These are phyloP conservation scores for Drosophila repletoides DNA, from an alignment of 1,140 invertebrate genomes.

Conservation along the genomic window DNA sequence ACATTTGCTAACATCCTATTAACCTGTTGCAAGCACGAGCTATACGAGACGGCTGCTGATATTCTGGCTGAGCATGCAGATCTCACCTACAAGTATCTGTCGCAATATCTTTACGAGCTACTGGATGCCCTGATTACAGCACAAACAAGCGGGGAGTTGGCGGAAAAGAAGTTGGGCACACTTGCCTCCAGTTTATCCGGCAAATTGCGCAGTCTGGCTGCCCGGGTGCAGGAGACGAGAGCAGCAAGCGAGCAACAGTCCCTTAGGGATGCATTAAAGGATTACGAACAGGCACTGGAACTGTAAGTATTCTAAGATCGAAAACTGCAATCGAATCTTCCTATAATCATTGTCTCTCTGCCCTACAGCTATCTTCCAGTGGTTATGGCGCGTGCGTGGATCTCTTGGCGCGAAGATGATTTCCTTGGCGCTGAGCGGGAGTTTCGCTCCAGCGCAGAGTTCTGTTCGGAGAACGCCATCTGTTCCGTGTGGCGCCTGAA, in stretches of 20 bases:
- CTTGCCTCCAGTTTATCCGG: constrained; percentile 96
- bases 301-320: constrained; percentile 77
- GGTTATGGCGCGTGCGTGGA: constrained; percentile 99
- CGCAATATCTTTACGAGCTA: constrained; percentile 95
- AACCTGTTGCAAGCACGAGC: constrained; percentile 98
- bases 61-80: constrained; percentile 98
- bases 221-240: constrained; percentile 95
- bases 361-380: constrained; percentile 91
- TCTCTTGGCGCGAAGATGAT: constrained; percentile 99
- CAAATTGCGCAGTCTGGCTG: constrained; percentile 94
- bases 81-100: constrained; percentile 97
- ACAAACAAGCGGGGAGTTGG: constrained; percentile 98
- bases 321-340: no score
- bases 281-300: constrained; percentile 96
- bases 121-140: constrained; percentile 98
- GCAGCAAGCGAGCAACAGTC: constrained; percentile 93
- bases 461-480: constrained; percentile 97
- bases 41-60: constrained; percentile 98
- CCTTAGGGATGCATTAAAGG: constrained; percentile 94
- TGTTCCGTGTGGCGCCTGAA: constrained; percentile 93
- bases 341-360: neutral
- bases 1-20: constrained; percentile 98
- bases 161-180: constrained; percentile 98
- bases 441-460: constrained; percentile 97
- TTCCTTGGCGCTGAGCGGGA: constrained; percentile 97